Evolutionary conservation across 2,797 vertebrate species (phyloP), one percentile per base, ranked within the genome.

Genomic region (Helostoma temminkii): DNA sequence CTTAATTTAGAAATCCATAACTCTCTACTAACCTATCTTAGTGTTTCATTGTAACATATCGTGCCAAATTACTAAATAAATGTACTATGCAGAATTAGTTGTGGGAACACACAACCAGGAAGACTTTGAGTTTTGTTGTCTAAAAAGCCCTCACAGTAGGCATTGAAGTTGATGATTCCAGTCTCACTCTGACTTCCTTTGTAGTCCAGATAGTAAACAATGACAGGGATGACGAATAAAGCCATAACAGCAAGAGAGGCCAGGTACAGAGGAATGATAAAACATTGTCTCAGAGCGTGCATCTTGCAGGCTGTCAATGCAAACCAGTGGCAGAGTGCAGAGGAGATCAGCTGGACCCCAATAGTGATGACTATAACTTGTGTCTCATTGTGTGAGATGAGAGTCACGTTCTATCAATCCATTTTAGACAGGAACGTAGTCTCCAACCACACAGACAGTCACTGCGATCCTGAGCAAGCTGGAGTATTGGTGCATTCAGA

Each of bases 261-360:
- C 61, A 92, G 8, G 78, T 91, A 91, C 71, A 93, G 39, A 37
- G 93, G 93, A 5, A 91, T 2, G 1, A 91, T 50, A 61, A 94
- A 95, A 82, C 93, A 84, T 0, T 85, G 83, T 1, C 86, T 82
- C 52, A 94, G 9, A 26, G 86, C 87, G 2, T 93, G 93, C 90
- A 95, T 94, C 81, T 95, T 95, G 26, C 92, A 94, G 24, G 92
- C 91, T 1, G 72, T 82, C 22, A 93, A 48, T 2, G 82, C 78
- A 75, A 94, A 90, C 92, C 92, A 92, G 32, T 88, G 89, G 66
- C 93, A 94, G 59, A 93, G 54, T 1, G 66, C 88, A 0, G 93
- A 93, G 48, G 92, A 92, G 43, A 78, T 10, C 25, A 91, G 85
- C 84, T 94, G 94, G 56, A 93, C 73, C 3, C 62, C 85, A 9